Percentiles rank a stretch among this genome's conserved stretches.
Conservation (phyloP, 23 tunicate genomes). For the Ciona savignyi region DNA sequence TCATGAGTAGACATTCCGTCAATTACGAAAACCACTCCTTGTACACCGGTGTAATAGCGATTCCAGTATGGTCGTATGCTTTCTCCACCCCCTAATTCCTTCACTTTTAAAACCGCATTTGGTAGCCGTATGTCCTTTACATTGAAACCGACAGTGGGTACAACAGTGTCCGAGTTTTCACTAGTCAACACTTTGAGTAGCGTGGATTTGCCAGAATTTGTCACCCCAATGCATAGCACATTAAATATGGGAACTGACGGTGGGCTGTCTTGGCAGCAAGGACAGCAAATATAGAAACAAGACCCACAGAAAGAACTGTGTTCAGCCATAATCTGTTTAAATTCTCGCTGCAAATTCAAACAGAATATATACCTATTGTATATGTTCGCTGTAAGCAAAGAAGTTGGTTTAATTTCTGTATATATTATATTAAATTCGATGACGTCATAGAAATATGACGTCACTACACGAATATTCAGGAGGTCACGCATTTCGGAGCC, state of each 20-base stretch:
- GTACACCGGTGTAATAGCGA: slow-evolving; percentile 42
- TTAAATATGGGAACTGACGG: slow-evolving; percentile 26
- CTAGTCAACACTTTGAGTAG: slow-evolving; percentile 31
- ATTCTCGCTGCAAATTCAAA: too few species aligned
- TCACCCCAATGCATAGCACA: slow-evolving; percentile 57
- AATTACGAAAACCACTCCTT: slow-evolving; percentile 65
- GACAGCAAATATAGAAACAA: not conserved
- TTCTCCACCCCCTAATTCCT: slow-evolving; percentile 76
- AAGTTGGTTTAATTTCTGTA: too few species aligned
- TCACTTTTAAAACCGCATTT: slow-evolving; percentile 39
- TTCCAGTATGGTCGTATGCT: slow-evolving; percentile 52
- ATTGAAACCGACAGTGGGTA: slow-evolving; percentile 73
- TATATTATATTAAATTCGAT: too few species aligned
- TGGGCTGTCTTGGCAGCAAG: slow-evolving; percentile 51
- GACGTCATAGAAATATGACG: too few species aligned
- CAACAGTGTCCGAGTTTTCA: slow-evolving; percentile 63
- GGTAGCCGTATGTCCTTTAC: slow-evolving; percentile 54
- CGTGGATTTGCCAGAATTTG: slow-evolving; percentile 81
- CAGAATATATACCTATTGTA: too few species aligned
- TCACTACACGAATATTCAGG: too few species aligned
- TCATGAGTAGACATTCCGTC: slow-evolving; percentile 64
- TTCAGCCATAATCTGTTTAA: not conserved
- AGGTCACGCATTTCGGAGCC: too few species aligned
- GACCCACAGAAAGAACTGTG: not conserved
- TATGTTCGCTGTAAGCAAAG: too few species aligned